Evolutionary conservation across 1,140 invertebrate species (phyloP).

Genomic region (Melanaphis sacchari): DNA sequence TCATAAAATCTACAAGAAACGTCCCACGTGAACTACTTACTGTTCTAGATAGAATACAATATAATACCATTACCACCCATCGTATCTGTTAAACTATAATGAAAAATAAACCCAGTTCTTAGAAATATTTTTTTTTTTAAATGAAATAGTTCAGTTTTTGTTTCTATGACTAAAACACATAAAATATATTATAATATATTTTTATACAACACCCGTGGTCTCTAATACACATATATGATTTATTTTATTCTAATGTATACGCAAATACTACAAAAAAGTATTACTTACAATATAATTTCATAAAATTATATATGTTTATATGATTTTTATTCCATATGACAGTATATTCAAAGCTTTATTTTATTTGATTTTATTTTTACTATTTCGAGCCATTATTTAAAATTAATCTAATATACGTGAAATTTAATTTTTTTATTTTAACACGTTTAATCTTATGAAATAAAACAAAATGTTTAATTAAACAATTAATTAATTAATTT

Average conservation of each 20-base stretch:
- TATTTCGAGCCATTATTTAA: too few species aligned
- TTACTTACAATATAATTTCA: neutral
- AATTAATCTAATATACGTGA: neutral
- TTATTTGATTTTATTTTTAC: neutral
- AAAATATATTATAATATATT: neutral
- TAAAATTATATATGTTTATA: neutral
- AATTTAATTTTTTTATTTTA: neutral
- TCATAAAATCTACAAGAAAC: neutral
- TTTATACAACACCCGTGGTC: neutral
- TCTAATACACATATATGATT: neutral
- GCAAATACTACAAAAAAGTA: neutral
- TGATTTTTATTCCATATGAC: too few species aligned
- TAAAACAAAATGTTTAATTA: neutral
- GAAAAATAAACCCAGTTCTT: neutral
- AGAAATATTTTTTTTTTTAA: neutral
- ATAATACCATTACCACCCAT: neutral
- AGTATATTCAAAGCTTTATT: neutral
- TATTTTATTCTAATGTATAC: neutral
- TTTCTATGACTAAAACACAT: neutral
- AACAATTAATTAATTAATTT: neutral
- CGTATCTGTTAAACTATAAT: neutral
- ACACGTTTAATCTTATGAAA: neutral
- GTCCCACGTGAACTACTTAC: neutral
- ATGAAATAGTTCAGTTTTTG: neutral
- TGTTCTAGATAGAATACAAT: neutral